These are phyloP conservation scores for Sebastes steindachneri DNA, from an alignment of 2,797 vertebrate species.

Conservation along the genomic window DNA sequence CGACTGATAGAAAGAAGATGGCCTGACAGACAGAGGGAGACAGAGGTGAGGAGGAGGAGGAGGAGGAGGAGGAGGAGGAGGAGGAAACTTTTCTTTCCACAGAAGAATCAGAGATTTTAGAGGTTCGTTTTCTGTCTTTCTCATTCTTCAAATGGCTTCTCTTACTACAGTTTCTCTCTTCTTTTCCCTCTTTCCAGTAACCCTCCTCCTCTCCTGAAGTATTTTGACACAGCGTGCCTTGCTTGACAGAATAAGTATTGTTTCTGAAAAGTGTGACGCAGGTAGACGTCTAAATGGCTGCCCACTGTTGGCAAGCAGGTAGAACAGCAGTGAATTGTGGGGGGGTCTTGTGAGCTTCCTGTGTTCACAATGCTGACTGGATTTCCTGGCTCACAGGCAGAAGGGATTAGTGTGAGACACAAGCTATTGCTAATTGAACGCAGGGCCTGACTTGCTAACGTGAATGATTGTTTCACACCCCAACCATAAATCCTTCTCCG, in stretches of 20 bases:
- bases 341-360: background rate
- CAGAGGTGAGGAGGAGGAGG: background rate
- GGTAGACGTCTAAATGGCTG: conserved; percentile 29
- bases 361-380: conserved; percentile 39
- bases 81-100: background rate
- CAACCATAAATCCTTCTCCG: conserved; percentile 65
- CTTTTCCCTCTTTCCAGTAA: background rate
- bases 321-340: conserved; percentile 36
- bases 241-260: conserved; percentile 10
- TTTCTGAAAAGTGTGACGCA: conserved; percentile 1
- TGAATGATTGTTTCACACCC: conserved; percentile 73
- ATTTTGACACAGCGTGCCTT: conserved; percentile 7
- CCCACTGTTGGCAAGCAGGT: conserved; percentile 41
- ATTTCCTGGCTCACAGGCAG: conserved; percentile 37
- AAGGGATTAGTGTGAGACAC: conserved; percentile 48
- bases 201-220: background rate
- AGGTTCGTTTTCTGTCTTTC: background rate
- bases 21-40: conserved; percentile 6
- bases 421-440: conserved; percentile 68
- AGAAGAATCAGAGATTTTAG: background rate
- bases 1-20: background rate
- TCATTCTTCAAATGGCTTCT: background rate
- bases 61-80: background rate
- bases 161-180: background rate
- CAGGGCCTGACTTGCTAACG: conserved; percentile 47